Evolutionary conservation across 1,140 invertebrate genomes (phyloP), one percentile per base, ranked within the genome.

Genomic region (Listronotus oregonensis): DNA sequence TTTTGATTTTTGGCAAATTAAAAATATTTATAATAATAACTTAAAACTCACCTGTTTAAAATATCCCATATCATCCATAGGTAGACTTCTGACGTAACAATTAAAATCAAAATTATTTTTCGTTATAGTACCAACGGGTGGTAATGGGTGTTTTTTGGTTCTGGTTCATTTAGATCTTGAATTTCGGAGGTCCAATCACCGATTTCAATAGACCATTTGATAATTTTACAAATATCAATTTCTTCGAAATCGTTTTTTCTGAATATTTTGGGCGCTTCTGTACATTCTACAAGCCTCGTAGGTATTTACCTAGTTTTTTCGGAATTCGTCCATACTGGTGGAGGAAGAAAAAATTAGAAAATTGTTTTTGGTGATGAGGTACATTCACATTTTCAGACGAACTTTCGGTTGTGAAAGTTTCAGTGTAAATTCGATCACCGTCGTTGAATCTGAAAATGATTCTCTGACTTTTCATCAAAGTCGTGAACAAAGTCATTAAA

Each of bases 401-500:
- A 18, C 49, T 62, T 52, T 74, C 69, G 1, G 72, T 70, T 0
- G 69, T 68, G 34, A 59, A 71, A 12, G 69, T 71, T 44, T 68
- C 69, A 7, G 69, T 68, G 27, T 71, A 46, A 71, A 68, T 8
- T 63, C 63, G 8, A 37, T 39, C 10, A 43, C 49, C 1, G 61
- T 51, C 0, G 55, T 42, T 10, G 47, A 63, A 17, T 57, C 60
- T 18, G 64, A 69, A 46, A 67, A 58, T 12, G 59, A 57, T 39
- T 66, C 57, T 47, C 57, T 55, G n/a, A 67, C 56, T 42, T 67
- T 37, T 71, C 67, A 43, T 75, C 70, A 61, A 74, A 75, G 40
- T 70, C 73, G 9, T 72, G 58, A 4, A 67, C 72, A 50, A 76
- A 77, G 21, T 75, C 71, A 21, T 73, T 67, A 55, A 77, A 77